A percentile compares a stretch with the other conserved stretches of the same genome.
phyloP scores from a whole-genome alignment of 2,797 vertebrate species.

The Hafferia zeledoni region DNA sequence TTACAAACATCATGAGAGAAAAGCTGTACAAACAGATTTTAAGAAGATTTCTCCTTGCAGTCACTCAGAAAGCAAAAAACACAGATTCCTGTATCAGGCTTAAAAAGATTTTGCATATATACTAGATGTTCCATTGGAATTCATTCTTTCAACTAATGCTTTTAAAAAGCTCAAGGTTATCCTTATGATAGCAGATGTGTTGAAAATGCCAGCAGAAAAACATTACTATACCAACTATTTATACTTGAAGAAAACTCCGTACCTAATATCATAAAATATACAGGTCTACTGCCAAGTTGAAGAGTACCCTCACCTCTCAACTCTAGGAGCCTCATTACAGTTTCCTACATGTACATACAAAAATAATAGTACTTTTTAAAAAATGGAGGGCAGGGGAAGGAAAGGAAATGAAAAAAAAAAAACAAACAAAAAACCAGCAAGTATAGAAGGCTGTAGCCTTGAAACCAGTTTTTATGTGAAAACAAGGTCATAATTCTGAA shows the following conservation, averaged over 20 bases:
- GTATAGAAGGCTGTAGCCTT: background rate
- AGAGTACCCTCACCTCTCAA: background rate
- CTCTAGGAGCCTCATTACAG: background rate
- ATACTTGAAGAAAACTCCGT: background rate
- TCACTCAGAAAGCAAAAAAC: background rate
- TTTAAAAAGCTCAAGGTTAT: background rate
- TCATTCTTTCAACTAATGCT: background rate
- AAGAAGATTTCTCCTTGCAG: background rate
- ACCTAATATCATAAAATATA: background rate
- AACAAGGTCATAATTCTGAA: background rate
- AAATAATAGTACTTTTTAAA: background rate
- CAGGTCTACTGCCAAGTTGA: background rate
- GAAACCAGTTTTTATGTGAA: background rate
- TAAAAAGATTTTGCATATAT: background rate
- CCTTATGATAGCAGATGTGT: background rate
- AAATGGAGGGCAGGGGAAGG: fast-evolving
- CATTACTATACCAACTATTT: background rate
- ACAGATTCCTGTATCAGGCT: background rate
- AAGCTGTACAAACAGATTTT: background rate
- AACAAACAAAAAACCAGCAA: background rate
- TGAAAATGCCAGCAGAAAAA: background rate
- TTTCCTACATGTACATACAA: background rate
- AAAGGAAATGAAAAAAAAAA: background rate
- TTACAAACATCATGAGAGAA: background rate
- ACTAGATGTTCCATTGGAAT: background rate